Percentiles rank a stretch among this genome's conserved stretches.
Evolutionary conservation across 2,113 vertebrate genomes (phyloP).

Genomic region (Microcebus ravelobensis): DNA sequence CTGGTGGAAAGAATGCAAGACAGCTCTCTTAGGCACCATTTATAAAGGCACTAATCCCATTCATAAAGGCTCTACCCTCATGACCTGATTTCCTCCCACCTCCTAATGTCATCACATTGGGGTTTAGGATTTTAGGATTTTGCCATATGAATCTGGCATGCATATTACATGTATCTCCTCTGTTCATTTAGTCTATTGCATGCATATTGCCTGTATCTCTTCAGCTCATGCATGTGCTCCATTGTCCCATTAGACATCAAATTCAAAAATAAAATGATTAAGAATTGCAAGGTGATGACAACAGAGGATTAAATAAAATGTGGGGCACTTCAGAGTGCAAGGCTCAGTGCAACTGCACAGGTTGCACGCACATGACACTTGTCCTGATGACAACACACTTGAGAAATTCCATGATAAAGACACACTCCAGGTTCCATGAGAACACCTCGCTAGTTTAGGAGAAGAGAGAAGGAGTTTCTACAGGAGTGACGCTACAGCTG

Average conservation of each 20-base stretch:
- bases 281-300: not conserved
- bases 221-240: not conserved
- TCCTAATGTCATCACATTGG: not conserved
- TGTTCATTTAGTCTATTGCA: not conserved
- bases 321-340: not conserved
- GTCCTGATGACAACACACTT: not conserved
- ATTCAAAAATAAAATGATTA: not conserved
- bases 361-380: rapidly evolving
- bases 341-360: not conserved
- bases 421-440: not conserved
- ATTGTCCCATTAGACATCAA: not conserved
- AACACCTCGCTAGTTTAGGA: not conserved
- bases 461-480: not conserved
- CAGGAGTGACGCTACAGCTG: not conserved
- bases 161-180: not conserved
- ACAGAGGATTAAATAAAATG: not conserved
- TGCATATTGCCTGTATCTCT: no score
- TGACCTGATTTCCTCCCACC: not conserved
- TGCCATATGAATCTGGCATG: not conserved
- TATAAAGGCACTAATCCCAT: not conserved
- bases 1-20: not conserved
- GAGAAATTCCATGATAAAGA: not conserved
- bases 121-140: not conserved
- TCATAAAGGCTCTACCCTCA: not conserved
- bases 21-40: not conserved